Percentiles rank a stretch among this genome's conserved stretches.
phyloP scores from a whole-genome alignment of 2,113 vertebrate genomes.

The Elachura formosa region DNA sequence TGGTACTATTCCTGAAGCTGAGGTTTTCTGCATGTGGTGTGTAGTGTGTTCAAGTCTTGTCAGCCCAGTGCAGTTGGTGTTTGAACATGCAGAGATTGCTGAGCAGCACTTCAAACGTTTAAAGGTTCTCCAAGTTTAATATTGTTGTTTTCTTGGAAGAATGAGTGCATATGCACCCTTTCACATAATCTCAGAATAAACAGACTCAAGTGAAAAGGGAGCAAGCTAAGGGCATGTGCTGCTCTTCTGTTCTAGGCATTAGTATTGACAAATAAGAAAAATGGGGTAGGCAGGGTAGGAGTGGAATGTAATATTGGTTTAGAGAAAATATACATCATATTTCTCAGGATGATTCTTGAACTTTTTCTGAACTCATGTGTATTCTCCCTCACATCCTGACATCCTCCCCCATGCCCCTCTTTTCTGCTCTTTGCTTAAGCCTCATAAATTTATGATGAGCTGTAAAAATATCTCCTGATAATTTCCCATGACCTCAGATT shows the following conservation, averaged over 20 bases:
- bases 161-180: neutral
- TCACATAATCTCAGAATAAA: neutral
- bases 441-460: neutral
- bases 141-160: neutral
- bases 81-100: neutral
- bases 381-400: neutral
- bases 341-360: neutral
- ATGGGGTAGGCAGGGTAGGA: neutral
- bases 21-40: neutral
- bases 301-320: neutral
- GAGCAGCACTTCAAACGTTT: neutral
- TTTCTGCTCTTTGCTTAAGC: neutral
- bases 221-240: neutral
- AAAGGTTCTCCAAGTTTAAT: neutral
- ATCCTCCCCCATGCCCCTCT: neutral
- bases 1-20: neutral
- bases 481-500: conserved; percentile 19
- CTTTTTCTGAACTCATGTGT: neutral
- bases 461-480: neutral
- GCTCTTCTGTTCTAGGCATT: neutral
- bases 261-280: neutral
- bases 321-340: neutral
- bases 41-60: neutral
- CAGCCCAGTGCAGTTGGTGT: neutral
- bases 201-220: neutral